Base-by-base conservation (phyloP, 2,888 invertebrate genomes). In the Phalera bucephala region DNA sequence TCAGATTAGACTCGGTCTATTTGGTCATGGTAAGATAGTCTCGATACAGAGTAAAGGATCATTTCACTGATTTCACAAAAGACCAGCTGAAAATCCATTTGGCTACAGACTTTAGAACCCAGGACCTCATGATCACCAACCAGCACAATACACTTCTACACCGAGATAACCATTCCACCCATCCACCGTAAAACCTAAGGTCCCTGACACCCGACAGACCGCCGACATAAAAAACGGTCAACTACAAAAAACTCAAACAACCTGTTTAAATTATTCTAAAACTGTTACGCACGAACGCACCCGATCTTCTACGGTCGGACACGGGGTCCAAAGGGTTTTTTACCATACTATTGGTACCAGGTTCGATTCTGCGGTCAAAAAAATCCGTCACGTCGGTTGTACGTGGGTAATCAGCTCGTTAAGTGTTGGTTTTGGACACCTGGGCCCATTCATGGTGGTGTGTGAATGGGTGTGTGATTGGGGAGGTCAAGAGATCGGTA, bases 341-440 rank as follows among this genome's bases (percentile, higher is more conserved):
- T 51, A 27, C 9, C 43, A 51, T 50, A 47, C 53, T 58, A 55
- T 45, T 10, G 19, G 14, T 28, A 17, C 28, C 34, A 8, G 19
- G 19, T 6, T 11, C 36, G 64, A 64, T 50, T 57, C 62, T 66
- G 63, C 38, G 59, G 53, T 28, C 36, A n/a, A 40, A 53, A 54
- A 54, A 56, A 27, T 8, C 23, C 17, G 50, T 72, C 82, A 80
- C 80, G 81, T 80, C 59, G 42, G 31, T 4, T 33, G 47, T 69
- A 72, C 76, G 77, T 75, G 78, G 65, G 69, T 74, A 80, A 80
- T 80, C 80, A 76, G 60, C 77, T 79, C 34, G 80, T 80, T 81
- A 74, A 43, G 13, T 55, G 41, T 59, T 57, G 52, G 30, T 52
- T 57, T 57, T 58, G 36, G 36, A 33, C 54, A 72, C 45, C 73